These are phyloP conservation scores for Monodelphis domestica DNA, from an alignment of 2,797 vertebrate species.

Conservation along the genomic window DNA sequence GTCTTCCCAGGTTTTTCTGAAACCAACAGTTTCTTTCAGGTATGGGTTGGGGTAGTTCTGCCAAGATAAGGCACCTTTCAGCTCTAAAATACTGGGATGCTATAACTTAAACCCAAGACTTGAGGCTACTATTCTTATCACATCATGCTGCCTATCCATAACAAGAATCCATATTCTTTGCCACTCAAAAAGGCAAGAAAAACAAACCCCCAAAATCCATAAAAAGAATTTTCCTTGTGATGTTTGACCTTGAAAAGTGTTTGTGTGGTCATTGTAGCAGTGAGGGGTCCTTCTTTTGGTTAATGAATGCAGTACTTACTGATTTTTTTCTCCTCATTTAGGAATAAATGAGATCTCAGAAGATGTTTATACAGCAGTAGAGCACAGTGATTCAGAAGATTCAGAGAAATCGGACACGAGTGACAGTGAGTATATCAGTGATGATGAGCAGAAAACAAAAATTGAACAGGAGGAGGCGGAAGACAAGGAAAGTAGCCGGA, in stretches of 20 bases:
- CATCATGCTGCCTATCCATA: background rate
- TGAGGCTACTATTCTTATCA: background rate
- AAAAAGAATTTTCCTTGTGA: background rate
- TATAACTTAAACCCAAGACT: background rate
- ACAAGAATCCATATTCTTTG: background rate
- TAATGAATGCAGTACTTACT: constrained; percentile 23
- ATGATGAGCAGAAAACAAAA: constrained; percentile 95
- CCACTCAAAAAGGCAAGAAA: too few relatives aligned
- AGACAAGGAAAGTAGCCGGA: constrained; percentile 88
- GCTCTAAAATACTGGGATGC: background rate
- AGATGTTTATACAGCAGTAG: constrained; percentile 93
- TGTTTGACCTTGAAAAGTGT: background rate
- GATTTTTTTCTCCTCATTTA: constrained; percentile 82
- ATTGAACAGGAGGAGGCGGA: constrained; percentile 87
- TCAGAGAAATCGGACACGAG: constrained; percentile 97
- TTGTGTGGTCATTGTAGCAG: background rate
- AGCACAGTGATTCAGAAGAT: constrained; percentile 96
- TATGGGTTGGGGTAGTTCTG: background rate
- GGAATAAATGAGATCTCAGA: constrained; percentile 98
- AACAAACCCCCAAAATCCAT: too few relatives aligned
- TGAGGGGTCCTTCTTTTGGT: background rate
- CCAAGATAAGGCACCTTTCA: background rate
- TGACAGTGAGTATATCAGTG: constrained; percentile 94
- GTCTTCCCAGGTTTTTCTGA: background rate
- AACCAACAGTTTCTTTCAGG: background rate